A percentile compares a stretch with the other conserved stretches of the same genome.
Conservation (phyloP, 2,797 vertebrate genomes). For the Tapera naevia region DNA sequence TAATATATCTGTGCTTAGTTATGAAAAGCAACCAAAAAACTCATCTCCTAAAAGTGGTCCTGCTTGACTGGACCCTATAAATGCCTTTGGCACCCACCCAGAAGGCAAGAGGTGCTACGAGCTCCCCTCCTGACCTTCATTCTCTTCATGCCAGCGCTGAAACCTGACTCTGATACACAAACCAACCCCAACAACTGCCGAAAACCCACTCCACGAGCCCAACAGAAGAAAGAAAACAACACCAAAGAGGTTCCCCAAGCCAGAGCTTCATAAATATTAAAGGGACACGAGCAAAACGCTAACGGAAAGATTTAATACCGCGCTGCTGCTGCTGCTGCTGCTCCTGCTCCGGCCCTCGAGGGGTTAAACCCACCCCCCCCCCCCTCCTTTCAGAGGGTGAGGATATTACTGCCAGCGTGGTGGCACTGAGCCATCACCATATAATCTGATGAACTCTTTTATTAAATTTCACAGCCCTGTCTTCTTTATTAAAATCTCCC, state of each 20-base stretch:
- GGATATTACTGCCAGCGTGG: slow-evolving; percentile 84
- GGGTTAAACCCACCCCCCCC: slow-evolving; percentile 53
- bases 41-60: fast-evolving
- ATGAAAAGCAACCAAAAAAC: too few relatives aligned
- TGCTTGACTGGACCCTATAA: neutral
- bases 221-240: neutral
- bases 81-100: neutral
- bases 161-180: neutral
- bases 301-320: slow-evolving; percentile 40
- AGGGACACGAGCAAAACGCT: neutral
- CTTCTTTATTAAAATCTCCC: slow-evolving; percentile 98
- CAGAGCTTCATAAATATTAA: slow-evolving; percentile 36
- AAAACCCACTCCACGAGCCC: neutral
- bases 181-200: neutral
- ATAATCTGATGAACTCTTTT: slow-evolving; percentile 98
- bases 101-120: neutral
- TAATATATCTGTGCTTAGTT: fast-evolving
- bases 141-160: neutral
- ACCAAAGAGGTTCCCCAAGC: neutral
- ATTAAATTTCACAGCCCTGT: slow-evolving; percentile 94
- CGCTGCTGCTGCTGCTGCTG: too few relatives aligned
- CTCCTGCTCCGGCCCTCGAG: slow-evolving; percentile 34
- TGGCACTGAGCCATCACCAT: slow-evolving; percentile 88
- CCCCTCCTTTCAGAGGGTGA: too few relatives aligned
- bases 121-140: neutral